phyloP scores from a whole-genome alignment of 2,113 vertebrate genomes.

The Sinosuthora webbiana region DNA sequence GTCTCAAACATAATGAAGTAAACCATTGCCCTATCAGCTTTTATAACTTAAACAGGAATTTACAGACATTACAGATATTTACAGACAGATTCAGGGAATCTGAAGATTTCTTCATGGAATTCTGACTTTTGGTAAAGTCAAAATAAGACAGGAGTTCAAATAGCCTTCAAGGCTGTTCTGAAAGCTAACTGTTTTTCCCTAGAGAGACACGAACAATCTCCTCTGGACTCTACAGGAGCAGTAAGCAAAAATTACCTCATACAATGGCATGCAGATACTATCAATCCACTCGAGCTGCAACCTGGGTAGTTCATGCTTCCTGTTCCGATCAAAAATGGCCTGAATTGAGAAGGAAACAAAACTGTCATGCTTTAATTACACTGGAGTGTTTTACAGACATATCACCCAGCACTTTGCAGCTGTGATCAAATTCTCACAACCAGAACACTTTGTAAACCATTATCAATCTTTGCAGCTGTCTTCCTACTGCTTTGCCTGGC shows the following conservation, averaged over 20 bases:
- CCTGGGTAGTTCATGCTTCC: slow-evolving; percentile 95
- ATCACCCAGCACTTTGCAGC: slow-evolving; percentile 35
- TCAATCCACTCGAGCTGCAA: slow-evolving; percentile 98
- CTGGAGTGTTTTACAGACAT: slow-evolving; percentile 38
- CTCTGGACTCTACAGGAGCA: not conserved
- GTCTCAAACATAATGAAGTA: not conserved
- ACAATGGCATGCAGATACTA: slow-evolving; percentile 93
- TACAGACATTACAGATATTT: not conserved
- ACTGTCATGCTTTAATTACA: slow-evolving; percentile 41
- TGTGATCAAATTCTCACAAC: slow-evolving; percentile 44
- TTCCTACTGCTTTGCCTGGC: slow-evolving; percentile 30
- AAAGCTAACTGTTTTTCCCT: not conserved
- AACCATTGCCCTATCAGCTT: not conserved
- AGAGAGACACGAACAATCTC: not conserved
- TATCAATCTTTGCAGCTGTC: slow-evolving; percentile 24
- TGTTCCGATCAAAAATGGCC: slow-evolving; percentile 99
- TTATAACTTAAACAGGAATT: not conserved
- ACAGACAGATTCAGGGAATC: not conserved
- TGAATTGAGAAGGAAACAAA: slow-evolving; percentile 66
- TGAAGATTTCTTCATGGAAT: not conserved
- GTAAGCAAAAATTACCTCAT: slow-evolving; percentile 83
- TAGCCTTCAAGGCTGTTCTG: not conserved
- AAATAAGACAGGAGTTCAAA: not conserved
- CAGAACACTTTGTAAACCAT: slow-evolving; percentile 44
- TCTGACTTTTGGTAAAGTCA: not conserved